Base-by-base conservation (phyloP, 92 coral and sea anemone species). In the Porites cylindrica region DNA sequence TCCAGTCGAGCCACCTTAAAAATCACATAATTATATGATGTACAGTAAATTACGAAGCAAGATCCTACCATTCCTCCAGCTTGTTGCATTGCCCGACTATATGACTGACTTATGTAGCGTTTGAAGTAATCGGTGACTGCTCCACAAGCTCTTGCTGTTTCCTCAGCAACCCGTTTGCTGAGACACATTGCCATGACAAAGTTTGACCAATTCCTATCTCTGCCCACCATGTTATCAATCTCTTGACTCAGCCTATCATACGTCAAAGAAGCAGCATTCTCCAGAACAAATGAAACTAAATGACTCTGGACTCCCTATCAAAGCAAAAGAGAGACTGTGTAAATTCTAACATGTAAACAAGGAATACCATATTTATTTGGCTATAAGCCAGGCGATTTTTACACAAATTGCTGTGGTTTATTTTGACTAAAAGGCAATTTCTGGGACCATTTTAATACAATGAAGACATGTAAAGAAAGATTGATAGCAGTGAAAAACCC, bases 11-110 rank as follows among this genome's bases (percentile, higher is more conserved):
- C 32, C 32, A 29, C 32, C 47, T 38, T 38, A 38, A 38, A 38
- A 38, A 38, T 38, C 47, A 38, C 47, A 38, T 38, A 38, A 38
- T 38, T 38, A 38, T 38, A 38, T 38, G 47, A 38, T 38, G 47
- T 38, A 29, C 32, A 29, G 32, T 29, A 38, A 38, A 38, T 38
- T 38, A 38, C 3, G 47, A 38, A 38, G 47, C 47, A 38, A 38
- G 47, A 62, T 91, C 96, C 89, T 85, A 96, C 99, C 94, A 95
- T 85, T 78, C 98, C 96, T 13, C 99, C 99, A 85, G 95, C 83
- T 53, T 94, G 76, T 53, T 82, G 94, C 62, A 96, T 80, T 8
- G 89, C 67, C 4, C 75, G 82, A 24, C 79, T 53, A 66, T 90
- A 96, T 56, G 82, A 78, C 38, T 76, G 81, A 61, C 88, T 59